Percentiles rank a stretch among this genome's conserved stretches.
phyloP scores from a whole-genome alignment of 2,888 invertebrate genomes.

The Glomeris marginata region DNA sequence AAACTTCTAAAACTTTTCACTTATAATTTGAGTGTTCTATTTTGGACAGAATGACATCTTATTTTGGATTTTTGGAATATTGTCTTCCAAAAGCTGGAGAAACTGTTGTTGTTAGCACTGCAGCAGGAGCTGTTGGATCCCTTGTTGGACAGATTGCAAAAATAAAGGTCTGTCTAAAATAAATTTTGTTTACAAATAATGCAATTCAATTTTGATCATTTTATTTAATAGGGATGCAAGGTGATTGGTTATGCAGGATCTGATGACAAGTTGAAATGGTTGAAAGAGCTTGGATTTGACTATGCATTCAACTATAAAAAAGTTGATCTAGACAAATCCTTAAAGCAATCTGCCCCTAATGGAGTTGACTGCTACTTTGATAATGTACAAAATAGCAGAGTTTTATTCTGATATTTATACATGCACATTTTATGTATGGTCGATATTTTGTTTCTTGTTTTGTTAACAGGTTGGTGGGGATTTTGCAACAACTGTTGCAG shows the following conservation, averaged over 20 bases:
- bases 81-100: conserved; percentile 55
- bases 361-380: conserved; percentile 63
- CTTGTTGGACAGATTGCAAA: conserved; percentile 66
- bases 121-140: conserved; percentile 63
- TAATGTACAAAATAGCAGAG: conserved; percentile 38
- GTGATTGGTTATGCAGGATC: conserved; percentile 57
- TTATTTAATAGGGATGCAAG: conserved; percentile 32
- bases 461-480: conserved; percentile 48
- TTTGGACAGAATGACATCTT: conserved; percentile 44
- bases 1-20: no score
- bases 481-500: conserved; percentile 41
- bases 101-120: conserved; percentile 53
- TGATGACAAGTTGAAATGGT: conserved; percentile 41
- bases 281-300: conserved; percentile 48
- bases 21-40: no score
- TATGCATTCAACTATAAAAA: conserved; percentile 56
- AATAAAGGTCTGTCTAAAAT: conserved; percentile 40
- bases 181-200: background rate
- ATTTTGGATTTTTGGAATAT: conserved; percentile 55
- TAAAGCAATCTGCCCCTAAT: conserved; percentile 47
- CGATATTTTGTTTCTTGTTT: background rate
- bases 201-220: background rate
- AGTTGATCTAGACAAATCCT: conserved; percentile 35
- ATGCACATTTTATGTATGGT: background rate
- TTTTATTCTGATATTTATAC: background rate